Conservation (phyloP, 2,113 vertebrate species). For the Brachypteracias leptosomus region DNA sequence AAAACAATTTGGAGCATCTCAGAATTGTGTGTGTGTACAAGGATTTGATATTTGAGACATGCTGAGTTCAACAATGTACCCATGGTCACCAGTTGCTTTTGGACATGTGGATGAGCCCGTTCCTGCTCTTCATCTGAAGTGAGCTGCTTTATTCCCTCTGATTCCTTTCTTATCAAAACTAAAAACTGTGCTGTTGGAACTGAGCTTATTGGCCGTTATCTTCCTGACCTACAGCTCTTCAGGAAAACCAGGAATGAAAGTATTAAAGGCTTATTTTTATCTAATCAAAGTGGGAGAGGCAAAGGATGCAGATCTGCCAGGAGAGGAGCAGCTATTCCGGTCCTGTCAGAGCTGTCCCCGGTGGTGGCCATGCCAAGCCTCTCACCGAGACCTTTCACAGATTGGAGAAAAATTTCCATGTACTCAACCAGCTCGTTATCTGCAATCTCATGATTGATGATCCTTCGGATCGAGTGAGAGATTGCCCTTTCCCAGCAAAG, state of each 20-base stretch:
- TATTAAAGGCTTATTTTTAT: conserved; percentile 39
- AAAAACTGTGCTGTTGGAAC: background rate
- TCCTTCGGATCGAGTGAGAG: conserved; percentile 22
- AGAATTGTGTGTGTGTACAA: background rate
- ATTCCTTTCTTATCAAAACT: background rate
- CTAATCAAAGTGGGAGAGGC: background rate
- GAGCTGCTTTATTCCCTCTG: background rate
- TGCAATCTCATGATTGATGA: conserved; percentile 46
- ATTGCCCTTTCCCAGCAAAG: conserved; percentile 51
- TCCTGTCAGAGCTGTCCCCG: background rate
- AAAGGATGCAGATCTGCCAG: background rate
- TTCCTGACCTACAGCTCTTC: background rate
- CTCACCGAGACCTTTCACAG: background rate
- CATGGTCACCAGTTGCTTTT: background rate
- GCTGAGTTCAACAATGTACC: background rate
- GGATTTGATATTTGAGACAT: background rate
- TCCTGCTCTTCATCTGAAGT: background rate
- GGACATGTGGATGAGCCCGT: background rate
- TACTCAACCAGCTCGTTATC: conserved; percentile 11
- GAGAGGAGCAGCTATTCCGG: conserved; percentile 19
- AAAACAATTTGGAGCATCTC: background rate
- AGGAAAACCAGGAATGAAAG: conserved; percentile 12
- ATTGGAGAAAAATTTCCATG: background rate
- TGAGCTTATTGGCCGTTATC: background rate
- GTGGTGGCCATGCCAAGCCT: background rate